Evolutionary conservation across 2,113 vertebrate species (phyloP).

Genomic region (Amblyopsis rosae): DNA sequence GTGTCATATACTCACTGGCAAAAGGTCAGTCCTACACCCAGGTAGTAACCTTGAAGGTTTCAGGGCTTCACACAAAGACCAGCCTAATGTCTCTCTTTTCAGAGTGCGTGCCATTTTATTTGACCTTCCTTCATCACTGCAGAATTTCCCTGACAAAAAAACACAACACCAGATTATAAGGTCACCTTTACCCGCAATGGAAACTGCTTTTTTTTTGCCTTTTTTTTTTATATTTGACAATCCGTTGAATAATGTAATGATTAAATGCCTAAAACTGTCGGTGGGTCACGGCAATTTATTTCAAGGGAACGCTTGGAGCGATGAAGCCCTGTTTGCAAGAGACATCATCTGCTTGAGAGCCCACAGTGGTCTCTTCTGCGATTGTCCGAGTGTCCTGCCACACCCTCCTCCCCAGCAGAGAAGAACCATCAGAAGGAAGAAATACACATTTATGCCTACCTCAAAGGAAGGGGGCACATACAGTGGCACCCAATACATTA

Average conservation of each 20-base stretch:
- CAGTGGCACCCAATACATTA: background rate
- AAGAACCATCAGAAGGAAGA: slow-evolving; percentile 25
- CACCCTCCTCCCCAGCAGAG: slow-evolving; percentile 6
- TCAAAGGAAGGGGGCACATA: slow-evolving; percentile 13
- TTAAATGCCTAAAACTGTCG: slow-evolving; percentile 65
- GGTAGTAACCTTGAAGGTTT: slow-evolving; percentile 67
- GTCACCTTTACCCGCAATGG: slow-evolving; percentile 70
- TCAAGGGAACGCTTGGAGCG: slow-evolving; percentile 33
- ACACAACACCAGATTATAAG: slow-evolving; percentile 40
- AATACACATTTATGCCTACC: slow-evolving; percentile 15
- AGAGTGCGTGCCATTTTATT: slow-evolving; percentile 52
- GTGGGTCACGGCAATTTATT: slow-evolving; percentile 66
- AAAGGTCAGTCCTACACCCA: slow-evolving; percentile 63
- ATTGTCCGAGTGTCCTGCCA: slow-evolving; percentile 41
- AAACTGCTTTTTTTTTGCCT: slow-evolving; percentile 28
- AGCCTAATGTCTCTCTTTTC: slow-evolving; percentile 60
- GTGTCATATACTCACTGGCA: slow-evolving; percentile 59
- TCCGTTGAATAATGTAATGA: slow-evolving; percentile 70
- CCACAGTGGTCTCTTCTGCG: slow-evolving; percentile 60
- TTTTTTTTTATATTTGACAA: slow-evolving; percentile 52
- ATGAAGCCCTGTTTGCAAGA: slow-evolving; percentile 51
- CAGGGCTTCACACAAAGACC: slow-evolving; percentile 65
- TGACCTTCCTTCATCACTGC: slow-evolving; percentile 65
- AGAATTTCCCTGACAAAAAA: slow-evolving; percentile 58
- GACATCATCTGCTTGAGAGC: slow-evolving; percentile 65